These are phyloP conservation scores for Myotis davidii DNA, from an alignment of 2,113 vertebrate species.

Conservation along the genomic window DNA sequence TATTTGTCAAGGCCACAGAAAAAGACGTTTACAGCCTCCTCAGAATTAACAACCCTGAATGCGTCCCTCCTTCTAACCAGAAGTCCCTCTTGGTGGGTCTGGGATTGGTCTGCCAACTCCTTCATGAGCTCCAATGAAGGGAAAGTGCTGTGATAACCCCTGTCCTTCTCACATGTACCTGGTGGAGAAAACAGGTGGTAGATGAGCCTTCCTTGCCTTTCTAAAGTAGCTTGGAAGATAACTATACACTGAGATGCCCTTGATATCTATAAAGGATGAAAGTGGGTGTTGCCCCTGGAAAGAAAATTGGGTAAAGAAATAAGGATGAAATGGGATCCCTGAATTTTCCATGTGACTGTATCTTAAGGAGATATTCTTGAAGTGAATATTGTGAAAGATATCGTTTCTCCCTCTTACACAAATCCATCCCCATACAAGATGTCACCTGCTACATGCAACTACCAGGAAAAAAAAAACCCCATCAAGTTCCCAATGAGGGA, in stretches of 20 bases:
- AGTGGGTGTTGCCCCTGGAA: background rate
- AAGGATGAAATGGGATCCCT: background rate
- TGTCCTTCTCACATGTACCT: background rate
- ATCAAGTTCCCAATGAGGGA: background rate
- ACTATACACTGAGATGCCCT: background rate
- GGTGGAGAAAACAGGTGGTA: background rate
- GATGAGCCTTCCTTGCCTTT: background rate
- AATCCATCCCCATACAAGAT: background rate
- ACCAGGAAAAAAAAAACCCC: background rate
- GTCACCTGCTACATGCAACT: background rate
- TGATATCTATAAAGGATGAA: background rate
- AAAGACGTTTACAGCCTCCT: background rate
- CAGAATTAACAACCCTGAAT: background rate
- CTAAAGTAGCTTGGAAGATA: background rate
- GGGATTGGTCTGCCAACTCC: no score
- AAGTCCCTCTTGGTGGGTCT: background rate
- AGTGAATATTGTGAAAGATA: background rate
- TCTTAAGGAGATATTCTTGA: background rate
- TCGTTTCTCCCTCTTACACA: background rate
- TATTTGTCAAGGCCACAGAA: background rate
- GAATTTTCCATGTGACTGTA: background rate
- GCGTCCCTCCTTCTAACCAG: background rate
- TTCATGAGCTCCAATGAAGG: background rate
- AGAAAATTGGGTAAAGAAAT: conserved; percentile 37
- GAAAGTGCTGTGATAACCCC: background rate